A percentile compares a stretch with the other conserved stretches of the same genome.
phyloP scores from a whole-genome alignment of 2,888 invertebrate genomes.

The Eristalinus aeneus region DNA sequence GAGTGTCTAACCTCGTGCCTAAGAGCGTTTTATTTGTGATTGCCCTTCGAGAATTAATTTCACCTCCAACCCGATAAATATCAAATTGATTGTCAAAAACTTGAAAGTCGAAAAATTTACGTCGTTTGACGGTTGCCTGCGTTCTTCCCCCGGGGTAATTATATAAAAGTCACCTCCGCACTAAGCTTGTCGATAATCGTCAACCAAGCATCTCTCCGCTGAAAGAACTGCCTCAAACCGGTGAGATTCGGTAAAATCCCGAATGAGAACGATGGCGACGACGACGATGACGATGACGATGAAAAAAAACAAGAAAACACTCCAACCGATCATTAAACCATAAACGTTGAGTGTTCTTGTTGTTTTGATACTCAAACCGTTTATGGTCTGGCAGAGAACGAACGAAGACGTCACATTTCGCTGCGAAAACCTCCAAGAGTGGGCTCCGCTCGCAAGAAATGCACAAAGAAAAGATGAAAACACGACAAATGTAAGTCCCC shows the following conservation, averaged over 20 bases:
- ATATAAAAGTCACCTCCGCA: not conserved
- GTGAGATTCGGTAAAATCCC: constrained; percentile 33
- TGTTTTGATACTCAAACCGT: constrained; percentile 20
- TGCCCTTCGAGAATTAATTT: not conserved
- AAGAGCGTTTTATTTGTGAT: not conserved
- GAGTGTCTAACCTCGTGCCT: not conserved
- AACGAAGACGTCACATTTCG: constrained; percentile 48
- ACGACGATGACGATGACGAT: no score
- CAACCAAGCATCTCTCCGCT: not conserved
- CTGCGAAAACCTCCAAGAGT: not conserved
- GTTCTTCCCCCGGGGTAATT: not conserved
- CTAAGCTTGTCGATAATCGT: not conserved
- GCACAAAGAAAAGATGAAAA: constrained; percentile 9
- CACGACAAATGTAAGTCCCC: constrained; percentile 18
- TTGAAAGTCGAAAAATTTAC: not conserved
- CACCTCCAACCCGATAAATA: not conserved
- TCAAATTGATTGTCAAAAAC: not conserved
- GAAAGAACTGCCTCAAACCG: constrained; percentile 42
- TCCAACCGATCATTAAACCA: constrained; percentile 51
- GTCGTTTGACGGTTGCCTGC: not conserved
- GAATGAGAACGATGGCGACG: not conserved
- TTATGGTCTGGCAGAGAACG: constrained; percentile 15
- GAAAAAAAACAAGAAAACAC: constrained; percentile 22
- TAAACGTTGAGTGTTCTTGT: constrained; percentile 19
- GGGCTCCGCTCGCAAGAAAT: not conserved